phyloP scores from a whole-genome alignment of 2,888 invertebrate genomes.

The Kuschelorhynchus macadamiae region DNA sequence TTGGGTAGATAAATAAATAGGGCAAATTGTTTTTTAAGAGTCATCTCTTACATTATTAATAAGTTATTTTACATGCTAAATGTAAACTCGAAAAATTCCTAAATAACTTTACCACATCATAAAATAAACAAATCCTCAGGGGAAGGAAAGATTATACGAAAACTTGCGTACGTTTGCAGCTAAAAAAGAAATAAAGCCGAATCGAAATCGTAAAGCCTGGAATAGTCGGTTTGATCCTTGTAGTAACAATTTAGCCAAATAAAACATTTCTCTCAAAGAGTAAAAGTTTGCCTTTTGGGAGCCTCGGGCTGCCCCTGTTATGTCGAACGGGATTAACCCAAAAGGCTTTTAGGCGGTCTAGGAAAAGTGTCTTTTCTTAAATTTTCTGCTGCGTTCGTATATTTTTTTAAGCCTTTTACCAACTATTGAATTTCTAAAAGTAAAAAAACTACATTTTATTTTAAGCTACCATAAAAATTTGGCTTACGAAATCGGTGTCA shows the following conservation, averaged over 20 bases:
- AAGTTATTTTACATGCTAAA: no score
- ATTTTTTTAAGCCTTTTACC: background rate
- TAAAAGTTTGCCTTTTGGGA: conserved; percentile 17
- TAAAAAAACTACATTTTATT: no score
- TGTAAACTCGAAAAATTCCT: no score
- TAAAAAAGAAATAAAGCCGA: conserved; percentile 14
- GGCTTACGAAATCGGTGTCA: no score
- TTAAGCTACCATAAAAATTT: no score
- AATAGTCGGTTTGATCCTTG: conserved; percentile 13
- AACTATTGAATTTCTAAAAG: background rate
- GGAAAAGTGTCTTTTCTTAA: background rate
- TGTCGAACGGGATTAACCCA: conserved; percentile 11
- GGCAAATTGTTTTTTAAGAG: no score
- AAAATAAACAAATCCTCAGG: background rate
- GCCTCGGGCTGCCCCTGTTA: conserved; percentile 16
- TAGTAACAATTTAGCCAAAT: conserved; percentile 12
- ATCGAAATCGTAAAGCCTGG: conserved; percentile 9
- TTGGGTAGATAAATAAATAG: no score
- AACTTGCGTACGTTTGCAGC: conserved; percentile 6
- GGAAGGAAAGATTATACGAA: no score
- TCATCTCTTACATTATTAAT: no score
- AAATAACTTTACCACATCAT: background rate
- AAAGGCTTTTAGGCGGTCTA: conserved; percentile 10
- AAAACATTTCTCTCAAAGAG: conserved; percentile 13
- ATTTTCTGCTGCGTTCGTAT: background rate